Percentiles rank a stretch among this genome's conserved stretches.
Evolutionary conservation across 2,113 vertebrate genomes (phyloP).

Genomic region (Donacobius atricapilla): DNA sequence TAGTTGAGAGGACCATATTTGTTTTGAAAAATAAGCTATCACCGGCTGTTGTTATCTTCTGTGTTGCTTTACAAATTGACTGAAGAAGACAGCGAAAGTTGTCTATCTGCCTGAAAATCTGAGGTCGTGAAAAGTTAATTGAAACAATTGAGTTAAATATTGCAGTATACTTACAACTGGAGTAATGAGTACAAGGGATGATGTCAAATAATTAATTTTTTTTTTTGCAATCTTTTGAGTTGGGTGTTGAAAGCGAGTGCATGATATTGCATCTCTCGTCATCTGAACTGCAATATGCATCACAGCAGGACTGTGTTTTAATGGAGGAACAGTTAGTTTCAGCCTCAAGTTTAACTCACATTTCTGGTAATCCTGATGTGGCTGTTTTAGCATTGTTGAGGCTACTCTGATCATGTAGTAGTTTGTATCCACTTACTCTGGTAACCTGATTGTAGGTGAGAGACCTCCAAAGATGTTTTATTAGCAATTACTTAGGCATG

Average conservation of each 20-base stretch:
- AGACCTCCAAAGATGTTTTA: not conserved
- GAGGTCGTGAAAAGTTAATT: not conserved
- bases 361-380: not conserved
- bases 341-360: not conserved
- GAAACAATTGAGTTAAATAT: not conserved
- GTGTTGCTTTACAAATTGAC: not conserved
- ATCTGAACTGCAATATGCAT: slow-evolving; percentile 25
- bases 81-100: not conserved
- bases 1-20: not conserved
- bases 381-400: not conserved
- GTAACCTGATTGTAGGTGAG: not conserved
- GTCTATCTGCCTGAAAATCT: not conserved
- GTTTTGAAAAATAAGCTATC: not conserved
- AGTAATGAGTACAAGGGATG: not conserved
- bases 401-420: not conserved
- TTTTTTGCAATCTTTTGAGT: not conserved
- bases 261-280: not conserved
- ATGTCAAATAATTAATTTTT: not conserved
- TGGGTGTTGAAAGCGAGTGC: not conserved
- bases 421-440: not conserved
- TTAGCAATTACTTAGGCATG: not conserved
- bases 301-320: slow-evolving; percentile 1
- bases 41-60: not conserved
- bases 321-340: slow-evolving; percentile 3
- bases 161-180: not conserved